A percentile compares a stretch with the other conserved stretches of the same genome.
Conservation (phyloP, 37 sponge, comb jelly and placozoan species). For the Halichondria panicea region DNA sequence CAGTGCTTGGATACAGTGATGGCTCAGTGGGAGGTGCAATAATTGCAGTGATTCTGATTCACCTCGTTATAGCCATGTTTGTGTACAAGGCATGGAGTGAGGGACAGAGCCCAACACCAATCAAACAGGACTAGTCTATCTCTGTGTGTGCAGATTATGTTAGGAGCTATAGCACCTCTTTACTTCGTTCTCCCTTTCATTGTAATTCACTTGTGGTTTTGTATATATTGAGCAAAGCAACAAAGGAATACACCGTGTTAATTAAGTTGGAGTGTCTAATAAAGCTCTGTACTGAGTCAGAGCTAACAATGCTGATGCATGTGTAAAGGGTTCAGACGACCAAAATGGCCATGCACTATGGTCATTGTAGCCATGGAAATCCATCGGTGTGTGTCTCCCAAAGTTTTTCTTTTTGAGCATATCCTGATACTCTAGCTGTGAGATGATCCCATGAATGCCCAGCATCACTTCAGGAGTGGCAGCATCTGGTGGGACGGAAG, state of each 20-base stretch:
- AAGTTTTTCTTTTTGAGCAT: conserved; percentile 35
- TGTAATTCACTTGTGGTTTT: too few relatives aligned
- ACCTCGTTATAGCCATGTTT: conserved; percentile 62
- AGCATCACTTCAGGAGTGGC: neutral
- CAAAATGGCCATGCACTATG: conserved; percentile 33
- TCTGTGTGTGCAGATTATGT: neutral
- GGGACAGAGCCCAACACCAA: conserved; percentile 15
- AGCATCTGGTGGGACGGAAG: conserved; percentile 1
- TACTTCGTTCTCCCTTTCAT: too few relatives aligned
- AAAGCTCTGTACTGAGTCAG: conserved; percentile 44
- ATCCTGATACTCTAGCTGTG: conserved; percentile 23
- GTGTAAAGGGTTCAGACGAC: conserved; percentile 44
- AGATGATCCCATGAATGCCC: conserved; percentile 41
- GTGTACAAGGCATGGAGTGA: conserved; percentile 77
- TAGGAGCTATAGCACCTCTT: too few relatives aligned
- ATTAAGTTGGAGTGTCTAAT: neutral
- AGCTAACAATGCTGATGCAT: conserved; percentile 45
- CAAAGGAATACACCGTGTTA: too few relatives aligned
- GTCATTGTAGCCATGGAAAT: conserved; percentile 53
- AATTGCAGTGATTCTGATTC: conserved; percentile 57
- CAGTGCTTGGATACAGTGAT: conserved; percentile 43
- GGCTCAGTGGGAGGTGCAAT: conserved; percentile 64
- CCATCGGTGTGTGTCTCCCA: conserved; percentile 23
- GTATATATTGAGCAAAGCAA: too few relatives aligned
- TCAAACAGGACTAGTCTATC: conserved; percentile 6